Percentiles rank a stretch among this genome's conserved stretches.
Conservation (phyloP, 2,113 vertebrate species). For the Notarius lentiginosus region DNA sequence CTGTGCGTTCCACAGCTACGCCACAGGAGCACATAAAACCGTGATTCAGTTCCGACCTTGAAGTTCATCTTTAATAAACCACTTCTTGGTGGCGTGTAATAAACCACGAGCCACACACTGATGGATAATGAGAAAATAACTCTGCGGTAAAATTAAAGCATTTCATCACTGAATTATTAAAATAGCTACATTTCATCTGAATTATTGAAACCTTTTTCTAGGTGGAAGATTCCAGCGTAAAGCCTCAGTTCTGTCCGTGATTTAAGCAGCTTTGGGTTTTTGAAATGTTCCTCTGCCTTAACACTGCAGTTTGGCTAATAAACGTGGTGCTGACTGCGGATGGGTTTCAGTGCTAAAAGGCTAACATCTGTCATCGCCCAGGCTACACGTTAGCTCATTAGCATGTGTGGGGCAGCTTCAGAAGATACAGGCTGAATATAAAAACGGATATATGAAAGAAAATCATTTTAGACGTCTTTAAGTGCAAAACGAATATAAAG, state of each 20-base stretch:
- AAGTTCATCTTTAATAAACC: slow-evolving; percentile 20
- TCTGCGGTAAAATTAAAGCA: slow-evolving; percentile 14
- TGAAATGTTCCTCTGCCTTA: background rate
- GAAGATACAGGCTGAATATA: background rate
- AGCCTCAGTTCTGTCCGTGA: background rate
- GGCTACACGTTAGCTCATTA: background rate
- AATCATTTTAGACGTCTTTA: background rate
- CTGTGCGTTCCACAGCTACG: background rate
- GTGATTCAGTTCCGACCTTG: background rate
- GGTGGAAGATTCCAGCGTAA: background rate
- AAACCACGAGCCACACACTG: background rate
- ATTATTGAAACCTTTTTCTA: slow-evolving; percentile 17
- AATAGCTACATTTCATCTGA: background rate
- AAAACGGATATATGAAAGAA: background rate
- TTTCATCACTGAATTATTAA: slow-evolving; percentile 37
- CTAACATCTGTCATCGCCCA: slow-evolving; percentile 20
- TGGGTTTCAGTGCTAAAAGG: slow-evolving; percentile 3
- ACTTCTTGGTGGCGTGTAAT: background rate
- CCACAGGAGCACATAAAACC: background rate
- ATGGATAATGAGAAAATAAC: slow-evolving; percentile 28
- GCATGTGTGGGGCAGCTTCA: background rate
- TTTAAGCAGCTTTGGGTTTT: background rate
- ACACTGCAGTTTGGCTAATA: background rate
- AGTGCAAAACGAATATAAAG: background rate
- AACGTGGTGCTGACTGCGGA: background rate